A percentile compares a stretch with the other conserved stretches of the same genome.
Evolutionary conservation across 1,140 invertebrate genomes (phyloP).

Genomic region (Caerostris darwini): DNA sequence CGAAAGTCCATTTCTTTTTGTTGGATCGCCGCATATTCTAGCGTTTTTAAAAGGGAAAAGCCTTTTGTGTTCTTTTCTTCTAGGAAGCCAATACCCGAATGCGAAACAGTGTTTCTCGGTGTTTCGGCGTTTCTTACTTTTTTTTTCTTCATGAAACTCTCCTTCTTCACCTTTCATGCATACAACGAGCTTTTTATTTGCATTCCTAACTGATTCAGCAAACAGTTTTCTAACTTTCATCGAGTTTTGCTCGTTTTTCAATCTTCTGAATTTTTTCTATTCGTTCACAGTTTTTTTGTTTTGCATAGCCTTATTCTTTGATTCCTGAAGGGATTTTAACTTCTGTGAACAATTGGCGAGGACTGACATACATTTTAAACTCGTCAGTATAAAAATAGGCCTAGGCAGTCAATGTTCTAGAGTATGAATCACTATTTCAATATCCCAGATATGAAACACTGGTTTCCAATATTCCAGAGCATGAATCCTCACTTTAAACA

Average conservation of each 20-base stretch:
- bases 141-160: not conserved
- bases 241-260: slow-evolving; percentile 14
- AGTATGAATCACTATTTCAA: not conserved
- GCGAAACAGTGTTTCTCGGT: not conserved
- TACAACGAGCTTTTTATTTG: not conserved
- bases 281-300: not conserved
- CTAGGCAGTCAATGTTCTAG: not conserved
- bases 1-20: not conserved
- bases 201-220: slow-evolving; percentile 30
- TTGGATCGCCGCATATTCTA: not conserved
- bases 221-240: slow-evolving; percentile 35
- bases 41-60: not conserved
- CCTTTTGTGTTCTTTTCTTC: not conserved
- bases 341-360: not conserved
- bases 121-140: not conserved
- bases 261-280: not conserved
- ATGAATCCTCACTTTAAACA: too few species aligned
- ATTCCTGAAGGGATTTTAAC: not conserved
- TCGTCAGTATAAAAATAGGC: not conserved
- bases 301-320: not conserved
- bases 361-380: not conserved
- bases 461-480: too few species aligned
- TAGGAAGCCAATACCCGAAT: not conserved
- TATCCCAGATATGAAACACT: too few species aligned
- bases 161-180: not conserved